Evolutionary conservation across 2,797 vertebrate genomes (phyloP).

Genomic region (Bradypodion pumilum): DNA sequence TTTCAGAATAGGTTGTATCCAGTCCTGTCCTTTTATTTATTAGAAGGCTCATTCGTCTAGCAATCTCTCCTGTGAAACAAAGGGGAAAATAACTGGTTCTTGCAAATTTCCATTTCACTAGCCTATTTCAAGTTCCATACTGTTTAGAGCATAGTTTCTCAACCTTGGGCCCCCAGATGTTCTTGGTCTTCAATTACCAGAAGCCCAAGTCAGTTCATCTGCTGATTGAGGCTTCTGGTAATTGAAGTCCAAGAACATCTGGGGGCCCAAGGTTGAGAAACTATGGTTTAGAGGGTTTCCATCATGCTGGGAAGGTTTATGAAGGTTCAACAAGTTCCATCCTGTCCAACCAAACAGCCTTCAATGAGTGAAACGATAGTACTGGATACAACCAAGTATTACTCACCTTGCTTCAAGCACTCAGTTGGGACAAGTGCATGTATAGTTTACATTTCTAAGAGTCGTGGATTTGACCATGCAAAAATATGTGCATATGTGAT

Average conservation of each 20-base stretch:
- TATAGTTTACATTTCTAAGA: background rate
- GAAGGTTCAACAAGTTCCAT: no score
- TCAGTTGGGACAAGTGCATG: background rate
- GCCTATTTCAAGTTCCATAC: background rate
- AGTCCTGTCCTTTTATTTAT: constrained; percentile 10
- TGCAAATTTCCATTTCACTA: background rate
- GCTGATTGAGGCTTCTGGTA: no score
- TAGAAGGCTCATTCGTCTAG: background rate
- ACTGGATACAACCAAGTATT: constrained; percentile 1
- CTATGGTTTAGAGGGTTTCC: no score
- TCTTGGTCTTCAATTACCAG: no score
- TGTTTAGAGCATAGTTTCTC: no score
- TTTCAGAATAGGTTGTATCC: background rate
- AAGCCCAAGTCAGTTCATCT: no score
- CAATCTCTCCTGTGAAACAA: background rate
- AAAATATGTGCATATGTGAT: background rate
- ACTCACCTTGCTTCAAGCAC: background rate
- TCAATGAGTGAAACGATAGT: background rate
- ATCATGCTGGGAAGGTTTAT: no score
- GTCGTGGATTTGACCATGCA: constrained; percentile 12
- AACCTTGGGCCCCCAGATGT: no score
- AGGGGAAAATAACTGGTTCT: background rate
- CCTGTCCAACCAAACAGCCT: background rate
- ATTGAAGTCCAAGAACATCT: no score
- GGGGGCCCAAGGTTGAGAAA: no score